These are phyloP conservation scores for Ophraella communa DNA, from an alignment of 2,888 invertebrate species.

Conservation along the genomic window DNA sequence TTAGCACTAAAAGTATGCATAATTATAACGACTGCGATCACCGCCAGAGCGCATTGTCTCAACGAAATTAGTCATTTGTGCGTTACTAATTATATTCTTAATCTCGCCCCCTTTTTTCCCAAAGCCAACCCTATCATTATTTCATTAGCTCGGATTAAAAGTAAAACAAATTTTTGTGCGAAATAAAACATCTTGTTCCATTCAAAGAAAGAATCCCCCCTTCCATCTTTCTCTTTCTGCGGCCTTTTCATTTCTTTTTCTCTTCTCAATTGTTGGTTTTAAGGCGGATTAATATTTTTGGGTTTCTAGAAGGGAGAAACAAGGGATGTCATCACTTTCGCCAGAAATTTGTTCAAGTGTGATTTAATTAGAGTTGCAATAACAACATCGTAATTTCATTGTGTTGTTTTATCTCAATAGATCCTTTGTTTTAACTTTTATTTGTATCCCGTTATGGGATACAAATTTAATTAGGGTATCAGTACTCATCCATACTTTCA, in stretches of 20 bases:
- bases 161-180: conserved; percentile 42
- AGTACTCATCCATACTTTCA: too few species aligned
- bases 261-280: conserved; percentile 19
- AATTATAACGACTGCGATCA: conserved; percentile 50
- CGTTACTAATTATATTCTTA: conserved; percentile 59
- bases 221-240: too few species aligned
- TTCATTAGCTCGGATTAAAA: conserved; percentile 45
- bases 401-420: not conserved
- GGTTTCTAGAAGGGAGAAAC: not conserved
- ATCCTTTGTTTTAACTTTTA: not conserved
- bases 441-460: too few species aligned
- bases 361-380: conserved; percentile 5
- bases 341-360: conserved; percentile 1
- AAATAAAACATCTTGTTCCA: conserved; percentile 36
- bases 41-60: conserved; percentile 51
- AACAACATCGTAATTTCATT: not conserved
- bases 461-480: too few species aligned
- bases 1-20: conserved; percentile 60
- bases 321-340: conserved; percentile 3
- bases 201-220: conserved; percentile 24
- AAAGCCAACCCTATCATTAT: conserved; percentile 52
- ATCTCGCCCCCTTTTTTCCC: conserved; percentile 49
- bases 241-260: too few species aligned
- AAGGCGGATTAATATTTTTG: conserved; percentile 20
- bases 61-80: conserved; percentile 59